These are phyloP conservation scores for Oryzias melastigma DNA, from an alignment of 2,113 vertebrate genomes.

Conservation along the genomic window DNA sequence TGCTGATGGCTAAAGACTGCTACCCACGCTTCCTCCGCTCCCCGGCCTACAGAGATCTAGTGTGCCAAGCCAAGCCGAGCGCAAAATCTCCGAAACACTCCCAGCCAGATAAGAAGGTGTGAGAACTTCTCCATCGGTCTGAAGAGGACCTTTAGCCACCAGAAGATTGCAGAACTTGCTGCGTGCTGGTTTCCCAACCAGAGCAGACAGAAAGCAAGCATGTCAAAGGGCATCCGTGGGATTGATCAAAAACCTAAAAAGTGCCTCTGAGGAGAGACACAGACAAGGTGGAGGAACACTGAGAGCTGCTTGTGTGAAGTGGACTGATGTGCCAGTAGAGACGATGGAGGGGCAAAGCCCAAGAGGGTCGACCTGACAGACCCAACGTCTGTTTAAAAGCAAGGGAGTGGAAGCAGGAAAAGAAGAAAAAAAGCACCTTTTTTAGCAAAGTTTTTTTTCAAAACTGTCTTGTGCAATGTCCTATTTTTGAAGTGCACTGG, in stretches of 20 bases:
- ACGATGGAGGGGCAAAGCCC: neutral
- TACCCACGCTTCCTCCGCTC: conserved; percentile 91
- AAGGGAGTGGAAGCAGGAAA: neutral
- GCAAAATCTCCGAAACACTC: conserved; percentile 30
- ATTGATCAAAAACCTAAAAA: neutral
- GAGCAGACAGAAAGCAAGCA: conserved; percentile 1
- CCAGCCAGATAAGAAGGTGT: conserved; percentile 55
- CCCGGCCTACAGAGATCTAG: conserved; percentile 61
- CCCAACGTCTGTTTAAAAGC: conserved; percentile 28
- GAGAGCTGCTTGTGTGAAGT: conserved; percentile 10
- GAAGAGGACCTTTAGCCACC: conserved; percentile 4
- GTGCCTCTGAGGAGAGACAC: neutral
- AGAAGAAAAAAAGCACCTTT: conserved; percentile 49
- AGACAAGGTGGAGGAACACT: neutral
- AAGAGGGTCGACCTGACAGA: conserved; percentile 12
- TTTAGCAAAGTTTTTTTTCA: conserved; percentile 27
- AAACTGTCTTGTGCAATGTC: conserved; percentile 41
- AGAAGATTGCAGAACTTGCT: conserved; percentile 20
- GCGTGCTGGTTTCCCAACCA: conserved; percentile 3
- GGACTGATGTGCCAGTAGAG: conserved; percentile 8
- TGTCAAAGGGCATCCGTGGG: neutral
- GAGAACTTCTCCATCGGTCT: conserved; percentile 16
- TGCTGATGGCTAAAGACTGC: conserved; percentile 96
- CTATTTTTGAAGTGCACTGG: conserved; percentile 27
- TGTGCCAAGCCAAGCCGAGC: conserved; percentile 77